Evolutionary conservation across 2,888 invertebrate species (phyloP).

Genomic region (Phytoseiulus persimilis): DNA sequence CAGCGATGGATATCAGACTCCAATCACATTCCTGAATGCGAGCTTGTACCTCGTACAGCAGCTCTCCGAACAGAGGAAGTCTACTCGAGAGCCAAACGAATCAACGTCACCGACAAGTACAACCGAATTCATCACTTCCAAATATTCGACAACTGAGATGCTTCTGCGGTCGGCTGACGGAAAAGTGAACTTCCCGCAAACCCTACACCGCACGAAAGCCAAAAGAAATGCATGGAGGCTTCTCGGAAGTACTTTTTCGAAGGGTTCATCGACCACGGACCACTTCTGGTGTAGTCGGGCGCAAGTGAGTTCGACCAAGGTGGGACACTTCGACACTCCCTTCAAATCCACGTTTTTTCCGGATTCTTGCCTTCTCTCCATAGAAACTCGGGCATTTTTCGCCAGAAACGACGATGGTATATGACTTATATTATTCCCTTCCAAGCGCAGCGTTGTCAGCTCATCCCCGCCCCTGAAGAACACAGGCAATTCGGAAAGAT

Average conservation of each 20-base stretch:
- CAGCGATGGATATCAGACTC: not conserved
- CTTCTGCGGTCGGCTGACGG: not conserved
- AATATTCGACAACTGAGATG: not conserved
- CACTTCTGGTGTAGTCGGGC: not conserved
- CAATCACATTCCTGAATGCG: not conserved
- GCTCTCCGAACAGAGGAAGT: not conserved
- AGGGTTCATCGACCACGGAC: not conserved
- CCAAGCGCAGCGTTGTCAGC: not conserved
- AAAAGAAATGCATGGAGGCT: not conserved
- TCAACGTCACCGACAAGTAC: not conserved
- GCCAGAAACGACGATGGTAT: not conserved
- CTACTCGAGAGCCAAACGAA: not conserved
- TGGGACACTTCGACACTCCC: not conserved
- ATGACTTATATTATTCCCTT: not conserved
- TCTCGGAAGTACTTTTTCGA: not conserved
- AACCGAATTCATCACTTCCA: not conserved
- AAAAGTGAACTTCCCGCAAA: not conserved
- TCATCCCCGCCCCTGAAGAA: not conserved
- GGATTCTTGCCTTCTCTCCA: not conserved
- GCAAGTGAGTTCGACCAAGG: not conserved
- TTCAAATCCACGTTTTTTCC: not conserved
- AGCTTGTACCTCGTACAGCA: not conserved
- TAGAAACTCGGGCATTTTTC: not conserved
- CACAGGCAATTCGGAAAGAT: not conserved
- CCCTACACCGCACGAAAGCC: not conserved